Percentiles rank a stretch among this genome's conserved stretches.
Evolutionary conservation across 2,113 vertebrate genomes (phyloP).

Genomic region (Pterophyllum scalare): DNA sequence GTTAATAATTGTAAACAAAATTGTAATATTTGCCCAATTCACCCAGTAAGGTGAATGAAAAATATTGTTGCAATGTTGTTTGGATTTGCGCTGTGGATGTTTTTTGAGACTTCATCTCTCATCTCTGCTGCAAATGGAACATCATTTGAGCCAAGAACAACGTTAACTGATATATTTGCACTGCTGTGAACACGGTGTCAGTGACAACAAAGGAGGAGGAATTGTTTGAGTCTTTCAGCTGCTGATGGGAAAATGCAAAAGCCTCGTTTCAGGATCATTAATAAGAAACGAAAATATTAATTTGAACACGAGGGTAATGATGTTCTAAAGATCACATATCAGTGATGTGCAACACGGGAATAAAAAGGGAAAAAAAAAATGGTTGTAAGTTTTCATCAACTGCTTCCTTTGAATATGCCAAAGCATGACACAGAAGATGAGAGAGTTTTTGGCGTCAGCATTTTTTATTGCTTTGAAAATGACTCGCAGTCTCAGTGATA

Average conservation of each 20-base stretch:
- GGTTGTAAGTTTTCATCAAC: background rate
- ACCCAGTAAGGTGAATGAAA: background rate
- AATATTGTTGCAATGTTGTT: background rate
- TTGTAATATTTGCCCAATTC: background rate
- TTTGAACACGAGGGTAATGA: background rate
- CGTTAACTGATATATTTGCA: background rate
- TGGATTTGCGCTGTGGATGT: background rate
- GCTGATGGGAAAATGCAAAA: slow-evolving; percentile 2
- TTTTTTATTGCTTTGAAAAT: slow-evolving; percentile 23
- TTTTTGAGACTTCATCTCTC: background rate
- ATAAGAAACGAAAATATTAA: background rate
- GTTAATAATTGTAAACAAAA: background rate
- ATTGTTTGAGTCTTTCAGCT: background rate
- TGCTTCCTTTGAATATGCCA: background rate
- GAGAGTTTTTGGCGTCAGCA: background rate
- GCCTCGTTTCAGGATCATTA: background rate
- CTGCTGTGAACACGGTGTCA: background rate
- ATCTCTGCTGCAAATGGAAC: background rate
- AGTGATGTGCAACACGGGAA: background rate
- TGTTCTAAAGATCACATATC: background rate
- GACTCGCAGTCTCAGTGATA: slow-evolving; percentile 7
- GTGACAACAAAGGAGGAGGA: background rate
- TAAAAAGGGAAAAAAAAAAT: too few relatives aligned
- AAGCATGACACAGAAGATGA: background rate
- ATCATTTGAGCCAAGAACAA: background rate